Evolutionary conservation across 2,797 vertebrate genomes (phyloP).

Genomic region (Sparus aurata): DNA sequence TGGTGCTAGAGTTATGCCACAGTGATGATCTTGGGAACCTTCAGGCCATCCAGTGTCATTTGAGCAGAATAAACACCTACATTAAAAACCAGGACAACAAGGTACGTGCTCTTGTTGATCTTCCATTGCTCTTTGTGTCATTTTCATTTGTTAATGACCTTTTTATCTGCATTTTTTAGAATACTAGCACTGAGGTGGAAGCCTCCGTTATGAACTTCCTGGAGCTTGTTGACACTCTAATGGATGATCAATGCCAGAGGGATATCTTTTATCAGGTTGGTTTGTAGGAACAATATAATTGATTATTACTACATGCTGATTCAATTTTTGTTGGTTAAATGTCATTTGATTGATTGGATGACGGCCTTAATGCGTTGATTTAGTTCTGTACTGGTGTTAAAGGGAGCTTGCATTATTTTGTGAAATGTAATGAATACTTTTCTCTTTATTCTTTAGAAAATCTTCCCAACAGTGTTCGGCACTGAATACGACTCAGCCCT

Average conservation of each 20-base stretch:
- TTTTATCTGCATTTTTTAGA: slow-evolving; percentile 15
- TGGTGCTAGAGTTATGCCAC: slow-evolving; percentile 62
- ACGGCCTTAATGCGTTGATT: not conserved
- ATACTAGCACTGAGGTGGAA: slow-evolving; percentile 17
- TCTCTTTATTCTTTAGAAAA: slow-evolving; percentile 36
- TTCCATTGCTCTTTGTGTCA: not conserved
- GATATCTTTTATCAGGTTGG: slow-evolving; percentile 52
- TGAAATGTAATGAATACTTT: not conserved
- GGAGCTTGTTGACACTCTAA: slow-evolving; percentile 45
- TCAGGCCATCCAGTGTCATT: slow-evolving; percentile 50
- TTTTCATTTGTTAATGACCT: not conserved
- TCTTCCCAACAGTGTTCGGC: slow-evolving; percentile 47
- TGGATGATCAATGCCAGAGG: slow-evolving; percentile 35
- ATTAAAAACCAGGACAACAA: slow-evolving; percentile 34
- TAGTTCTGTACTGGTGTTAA: not conserved
- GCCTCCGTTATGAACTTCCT: slow-evolving; percentile 40
- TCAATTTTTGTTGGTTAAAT: not conserved
- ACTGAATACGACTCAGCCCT: slow-evolving; percentile 49
- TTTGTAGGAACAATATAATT: not conserved
- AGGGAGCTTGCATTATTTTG: not conserved
- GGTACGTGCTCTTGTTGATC: slow-evolving; percentile 20
- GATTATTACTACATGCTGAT: not conserved
- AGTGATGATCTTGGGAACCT: slow-evolving; percentile 33
- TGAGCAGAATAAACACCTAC: slow-evolving; percentile 47
- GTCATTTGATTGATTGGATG: not conserved